Evolutionary conservation across 1,140 invertebrate species (phyloP), one percentile per base, ranked within the genome.

Genomic region (Copidosoma floridanum): DNA sequence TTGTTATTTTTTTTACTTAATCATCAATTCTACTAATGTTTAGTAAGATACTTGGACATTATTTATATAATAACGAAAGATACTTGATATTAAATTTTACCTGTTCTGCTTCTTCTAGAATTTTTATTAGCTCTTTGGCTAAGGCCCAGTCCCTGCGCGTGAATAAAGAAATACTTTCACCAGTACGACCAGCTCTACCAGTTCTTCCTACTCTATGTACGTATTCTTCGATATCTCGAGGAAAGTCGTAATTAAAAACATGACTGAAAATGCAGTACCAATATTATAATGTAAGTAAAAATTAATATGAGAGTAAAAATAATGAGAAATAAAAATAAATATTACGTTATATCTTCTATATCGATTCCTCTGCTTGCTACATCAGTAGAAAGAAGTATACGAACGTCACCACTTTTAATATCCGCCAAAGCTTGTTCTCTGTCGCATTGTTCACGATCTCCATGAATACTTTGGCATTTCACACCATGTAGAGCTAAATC

Each of bases 341-440:
- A 89, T 82, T 86, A 93, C 82, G 93, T 94, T 3, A 97, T 85
- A 72, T 96, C 92, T 74, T 91, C 89, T 37, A 97, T 94, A 76
- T 98, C 94, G 44, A 97, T 85, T 26, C 95, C 94, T 66, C 94
- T 82, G 24, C 92, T 93, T 0, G 93, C 94, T 16, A 97, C 90
- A 84, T 97, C 95, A n/a, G 95, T 97, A 3, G 94, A 94, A 20
- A 97, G 85, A n/a, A 97, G 81, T 64, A 97, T 92, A 29, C 83
- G 83, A 0, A 90, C 88, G 6, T 77, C 71, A 0, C 93, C 92
- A 58, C 80, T 82, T 68, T 89, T 89, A 57, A 97, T 87, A 65
- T 95, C 92, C 27, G 86, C 84, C 8, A 97, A 78, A 8, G 94
- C 92, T 74, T 86, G 86, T 74, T 97, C 94, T 44, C 94, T 81